Percentiles rank a stretch among this genome's conserved stretches.
Conservation (phyloP, 2,113 vertebrate genomes). For the Takifugu flavidus region DNA sequence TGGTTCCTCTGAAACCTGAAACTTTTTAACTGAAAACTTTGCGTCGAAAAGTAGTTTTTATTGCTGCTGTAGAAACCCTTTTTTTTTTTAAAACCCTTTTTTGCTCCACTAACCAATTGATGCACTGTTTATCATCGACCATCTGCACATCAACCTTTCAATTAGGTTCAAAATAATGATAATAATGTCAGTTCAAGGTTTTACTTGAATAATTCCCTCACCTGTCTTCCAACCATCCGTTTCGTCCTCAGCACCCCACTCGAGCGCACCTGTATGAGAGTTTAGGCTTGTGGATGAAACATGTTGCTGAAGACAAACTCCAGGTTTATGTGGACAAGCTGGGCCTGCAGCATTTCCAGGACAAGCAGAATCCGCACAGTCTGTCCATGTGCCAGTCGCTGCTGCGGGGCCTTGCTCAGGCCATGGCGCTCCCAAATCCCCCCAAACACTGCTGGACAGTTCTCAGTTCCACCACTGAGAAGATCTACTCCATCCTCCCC, state of each 20-base stretch:
- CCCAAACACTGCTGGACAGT: slow-evolving; percentile 81
- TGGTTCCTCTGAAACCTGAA: no score
- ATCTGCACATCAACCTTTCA: no score
- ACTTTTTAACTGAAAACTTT: no score
- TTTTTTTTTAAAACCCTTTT: no score
- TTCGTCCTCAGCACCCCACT: slow-evolving; percentile 69
- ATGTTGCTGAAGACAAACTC: slow-evolving; percentile 88
- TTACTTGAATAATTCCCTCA: background rate
- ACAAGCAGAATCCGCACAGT: slow-evolving; percentile 33
- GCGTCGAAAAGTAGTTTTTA: no score
- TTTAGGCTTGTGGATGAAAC: slow-evolving; percentile 85
- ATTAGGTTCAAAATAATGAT: background rate
- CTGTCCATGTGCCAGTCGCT: slow-evolving; percentile 70
- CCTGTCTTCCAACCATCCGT: background rate
- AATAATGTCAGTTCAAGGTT: background rate
- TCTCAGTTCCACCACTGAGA: slow-evolving; percentile 80
- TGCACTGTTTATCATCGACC: no score
- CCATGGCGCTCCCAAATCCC: slow-evolving; percentile 86
- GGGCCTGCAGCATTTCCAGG: slow-evolving; percentile 79
- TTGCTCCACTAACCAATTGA: no score
- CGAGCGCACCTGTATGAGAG: slow-evolving; percentile 78
- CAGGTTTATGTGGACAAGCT: slow-evolving; percentile 79
- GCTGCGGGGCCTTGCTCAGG: slow-evolving; percentile 81
- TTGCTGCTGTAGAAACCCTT: no score
- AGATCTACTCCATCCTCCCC: slow-evolving; percentile 85